These are phyloP conservation scores for Crepidodera aurea DNA, from an alignment of 2,888 invertebrate genomes.

Conservation along the genomic window DNA sequence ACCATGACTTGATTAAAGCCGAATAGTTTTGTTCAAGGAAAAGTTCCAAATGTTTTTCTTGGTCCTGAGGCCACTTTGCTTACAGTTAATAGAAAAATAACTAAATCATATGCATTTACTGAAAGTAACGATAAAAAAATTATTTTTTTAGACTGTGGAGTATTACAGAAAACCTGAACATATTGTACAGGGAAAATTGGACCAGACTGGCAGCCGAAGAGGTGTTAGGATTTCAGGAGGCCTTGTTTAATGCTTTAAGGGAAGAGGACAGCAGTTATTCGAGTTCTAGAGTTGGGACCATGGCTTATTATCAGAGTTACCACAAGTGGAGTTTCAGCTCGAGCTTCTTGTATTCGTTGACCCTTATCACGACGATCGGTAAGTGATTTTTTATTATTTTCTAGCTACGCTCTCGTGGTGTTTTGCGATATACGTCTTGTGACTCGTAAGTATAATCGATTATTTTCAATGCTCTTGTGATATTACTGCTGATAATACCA, in stretches of 20 bases:
- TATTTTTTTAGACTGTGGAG: conserved; percentile 72
- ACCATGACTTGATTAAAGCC: too few relatives aligned
- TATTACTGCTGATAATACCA: too few relatives aligned
- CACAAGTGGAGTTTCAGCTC: conserved; percentile 92
- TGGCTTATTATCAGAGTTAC: conserved; percentile 57
- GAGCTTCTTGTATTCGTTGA: conserved; percentile 91
- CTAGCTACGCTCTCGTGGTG: too few relatives aligned
- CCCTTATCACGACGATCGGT: conserved; percentile 95
- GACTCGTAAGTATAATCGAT: too few relatives aligned
- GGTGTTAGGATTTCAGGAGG: conserved; percentile 83
- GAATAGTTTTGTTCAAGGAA: too few relatives aligned
- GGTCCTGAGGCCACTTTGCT: too few relatives aligned
- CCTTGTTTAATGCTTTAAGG: conserved; percentile 63
- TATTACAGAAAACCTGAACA: conserved; percentile 86
- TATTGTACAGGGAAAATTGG: conserved; percentile 92
- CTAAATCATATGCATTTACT: too few relatives aligned
- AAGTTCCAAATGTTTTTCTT: too few relatives aligned
- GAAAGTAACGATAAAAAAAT: too few relatives aligned
- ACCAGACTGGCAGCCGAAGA: conserved; percentile 86
- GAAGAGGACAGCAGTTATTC: conserved; percentile 46
- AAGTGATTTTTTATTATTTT: conserved; percentile 58
- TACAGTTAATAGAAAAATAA: too few relatives aligned
- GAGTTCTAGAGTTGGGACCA: conserved; percentile 61
- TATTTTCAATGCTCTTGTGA: too few relatives aligned
- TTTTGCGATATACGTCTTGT: too few relatives aligned